phyloP scores from a whole-genome alignment of 1,140 invertebrate genomes.

The Macrotrachela quadricornifera region DNA sequence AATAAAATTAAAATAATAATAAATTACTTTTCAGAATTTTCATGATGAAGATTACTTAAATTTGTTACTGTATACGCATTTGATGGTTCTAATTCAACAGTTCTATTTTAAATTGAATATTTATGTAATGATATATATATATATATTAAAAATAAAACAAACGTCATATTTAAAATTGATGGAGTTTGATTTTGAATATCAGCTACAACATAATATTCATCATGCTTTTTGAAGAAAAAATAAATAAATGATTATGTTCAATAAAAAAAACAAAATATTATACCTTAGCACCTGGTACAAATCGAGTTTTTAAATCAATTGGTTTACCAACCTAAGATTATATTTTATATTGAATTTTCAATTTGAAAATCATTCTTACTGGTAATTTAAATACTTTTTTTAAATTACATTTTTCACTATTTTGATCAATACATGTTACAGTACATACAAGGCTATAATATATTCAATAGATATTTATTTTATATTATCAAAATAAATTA shows the following conservation, averaged over 20 bases:
- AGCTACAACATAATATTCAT: constrained; percentile 88
- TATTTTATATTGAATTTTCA: background rate
- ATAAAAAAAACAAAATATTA: too few species aligned
- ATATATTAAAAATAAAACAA: too few species aligned
- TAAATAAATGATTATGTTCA: background rate
- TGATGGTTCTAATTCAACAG: constrained; percentile 70
- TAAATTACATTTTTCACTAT: constrained; percentile 46
- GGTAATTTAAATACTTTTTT: constrained; percentile 30
- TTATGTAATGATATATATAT: too few species aligned
- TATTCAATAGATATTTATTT: constrained; percentile 45
- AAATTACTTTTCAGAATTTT: constrained; percentile 13
- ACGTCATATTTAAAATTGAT: too few species aligned
- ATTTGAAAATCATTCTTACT: background rate
- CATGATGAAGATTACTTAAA: constrained; percentile 19
- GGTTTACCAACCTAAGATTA: too few species aligned
- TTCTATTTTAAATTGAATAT: too few species aligned
- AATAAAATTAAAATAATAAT: background rate
- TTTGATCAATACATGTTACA: constrained; percentile 58
- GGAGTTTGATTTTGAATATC: constrained; percentile 83
- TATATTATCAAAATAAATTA: too few species aligned
- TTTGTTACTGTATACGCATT: constrained; percentile 47
- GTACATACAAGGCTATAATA: constrained; percentile 48
- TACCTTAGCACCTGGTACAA: too few species aligned
- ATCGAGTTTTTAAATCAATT: too few species aligned
- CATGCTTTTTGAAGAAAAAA: constrained; percentile 39